Evolutionary conservation across 2,888 invertebrate species (phyloP), one percentile per base, ranked within the genome.

Genomic region (Macrophya annulata): DNA sequence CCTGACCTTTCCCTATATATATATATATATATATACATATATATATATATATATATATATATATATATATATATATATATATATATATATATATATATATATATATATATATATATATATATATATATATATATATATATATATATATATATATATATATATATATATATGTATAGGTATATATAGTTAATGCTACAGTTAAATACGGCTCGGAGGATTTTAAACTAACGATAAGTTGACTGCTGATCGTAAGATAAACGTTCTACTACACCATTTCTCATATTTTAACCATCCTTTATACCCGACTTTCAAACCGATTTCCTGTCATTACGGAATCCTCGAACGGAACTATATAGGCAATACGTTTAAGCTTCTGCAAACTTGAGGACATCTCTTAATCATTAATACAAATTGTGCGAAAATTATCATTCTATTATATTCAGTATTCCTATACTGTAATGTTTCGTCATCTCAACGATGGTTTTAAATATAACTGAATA

Each of bases 181-280:
- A 31, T 51, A 17, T 31, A 31, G 77, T 81, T 81, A 81, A 81
- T 59, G 21, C 59, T 62, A 25, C 37, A 62, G 59, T 81, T 81
- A 81, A 62, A 81, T 81, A 62, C 81, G 31, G 43, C 62, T 43
- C 6, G 81, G 9, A 21, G 81, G 81, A 81, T 81, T 55, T 81
- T 40, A 40, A 62, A n/a, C 48, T 31, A 81, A 81, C 43, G 51
- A 81, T 81, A 81, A 81, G 62, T 59, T 81, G 81, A 81, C 59
- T 81, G 62, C 62, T 62, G 62, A 81, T 81, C 62, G 62, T 62
- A 62, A 81, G 79, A 81, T 81, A 81, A 81, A 81, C 59, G 43
- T 12, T 55, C 51, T n/a, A 51, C 45, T 31, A 10, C 43, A 51
- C 31, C n/a, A 31, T 55, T 48, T 77, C 31, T 15, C 48, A 31